phyloP scores from a whole-genome alignment of 2,113 vertebrate species.

The Tenebrosternarchus preto region DNA sequence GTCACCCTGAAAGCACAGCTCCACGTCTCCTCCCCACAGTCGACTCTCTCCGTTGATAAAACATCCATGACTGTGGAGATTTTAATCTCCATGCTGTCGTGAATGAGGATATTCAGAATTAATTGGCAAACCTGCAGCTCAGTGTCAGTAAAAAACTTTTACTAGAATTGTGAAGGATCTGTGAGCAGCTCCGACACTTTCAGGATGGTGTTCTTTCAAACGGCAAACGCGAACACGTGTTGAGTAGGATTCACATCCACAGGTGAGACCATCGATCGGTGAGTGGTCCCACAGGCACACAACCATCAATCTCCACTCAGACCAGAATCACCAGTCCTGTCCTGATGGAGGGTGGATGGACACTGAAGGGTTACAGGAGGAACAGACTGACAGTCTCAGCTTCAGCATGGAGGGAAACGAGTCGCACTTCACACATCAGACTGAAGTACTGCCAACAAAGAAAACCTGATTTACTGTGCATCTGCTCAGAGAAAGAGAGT shows the following conservation, averaged over 20 bases:
- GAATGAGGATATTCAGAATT: conserved; percentile 10
- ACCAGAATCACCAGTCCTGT: background rate
- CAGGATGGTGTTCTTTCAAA: background rate
- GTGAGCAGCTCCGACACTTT: background rate
- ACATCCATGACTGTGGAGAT: background rate
- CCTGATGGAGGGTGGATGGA: background rate
- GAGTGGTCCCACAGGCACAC: too few relatives aligned
- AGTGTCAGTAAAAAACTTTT: background rate
- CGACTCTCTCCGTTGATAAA: background rate
- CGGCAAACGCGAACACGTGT: background rate
- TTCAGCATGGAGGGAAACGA: background rate
- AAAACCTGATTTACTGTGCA: background rate
- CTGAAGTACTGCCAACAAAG: background rate
- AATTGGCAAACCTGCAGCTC: too few relatives aligned
- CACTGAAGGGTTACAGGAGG: background rate
- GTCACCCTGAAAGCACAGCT: too few relatives aligned
- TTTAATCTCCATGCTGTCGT: conserved; percentile 8
- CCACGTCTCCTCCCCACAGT: background rate
- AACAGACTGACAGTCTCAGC: too few relatives aligned
- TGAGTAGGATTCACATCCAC: background rate
- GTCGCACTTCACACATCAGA: background rate
- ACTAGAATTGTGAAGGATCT: too few relatives aligned
- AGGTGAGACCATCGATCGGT: too few relatives aligned
- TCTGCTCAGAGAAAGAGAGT: background rate
- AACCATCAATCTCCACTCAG: background rate